Evolutionary conservation across 2,888 invertebrate genomes (phyloP), one percentile per base, ranked within the genome.

Genomic region (Drosophila longiperda): DNA sequence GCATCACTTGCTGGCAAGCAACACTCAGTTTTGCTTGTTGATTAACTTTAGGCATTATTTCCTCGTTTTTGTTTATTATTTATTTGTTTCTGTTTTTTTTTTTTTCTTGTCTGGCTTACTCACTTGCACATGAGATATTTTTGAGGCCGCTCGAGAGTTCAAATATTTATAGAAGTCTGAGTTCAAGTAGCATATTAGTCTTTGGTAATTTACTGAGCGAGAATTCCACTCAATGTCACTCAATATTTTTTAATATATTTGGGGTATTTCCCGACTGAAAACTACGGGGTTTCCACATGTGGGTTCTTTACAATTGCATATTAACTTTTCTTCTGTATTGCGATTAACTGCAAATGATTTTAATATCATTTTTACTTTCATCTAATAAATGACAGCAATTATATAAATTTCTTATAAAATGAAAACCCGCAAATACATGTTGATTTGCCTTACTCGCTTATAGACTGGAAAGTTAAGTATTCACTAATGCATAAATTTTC

Each of bases 1-100:
- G 52, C 49, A 40, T 59, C 75, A 45, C 48, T 33, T 55, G 70
- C 50, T 62, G 62, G 49, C 49, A 32, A 55, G 63, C 57, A 49
- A 15, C 29, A 38, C 26, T 66, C 33, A 15, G 26, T 53, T 36
- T 26, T 26, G 9, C 29, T 63, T 48, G 20, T 23, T 48, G 52
- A 29, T n/a, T n/a, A 61, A 49, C 23, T 69, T 54, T 26, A 50
- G 32, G 52, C 59, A 68, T 26, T 26, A 20, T 26, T 54, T 17
- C 45, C 15, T 15, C 12, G 4, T 2, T 45, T 45, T 45, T 23
- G 15, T 15, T 4, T 23, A 20, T 23, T 20, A 20, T 20, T 45
- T 45, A 20, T 45, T 7, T 34, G 29, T 29, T 0, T 26, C 26
- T 49, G 12, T 15, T 26, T 0, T 15, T 11, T 15, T 45, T 48